phyloP scores from a whole-genome alignment of 2,113 vertebrate species.

The Carassius carassius region DNA sequence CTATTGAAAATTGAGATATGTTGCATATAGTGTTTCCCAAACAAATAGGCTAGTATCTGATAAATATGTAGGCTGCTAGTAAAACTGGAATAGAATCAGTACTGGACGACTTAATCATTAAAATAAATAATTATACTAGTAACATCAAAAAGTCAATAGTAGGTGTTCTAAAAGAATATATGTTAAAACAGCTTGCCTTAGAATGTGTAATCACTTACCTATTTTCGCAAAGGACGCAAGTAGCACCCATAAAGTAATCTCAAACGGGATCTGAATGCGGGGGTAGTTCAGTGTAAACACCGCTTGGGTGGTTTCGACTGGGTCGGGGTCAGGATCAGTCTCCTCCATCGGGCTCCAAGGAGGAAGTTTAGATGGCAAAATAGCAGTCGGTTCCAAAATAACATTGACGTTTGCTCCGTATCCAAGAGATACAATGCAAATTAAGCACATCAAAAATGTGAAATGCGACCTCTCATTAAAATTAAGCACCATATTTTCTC shows the following conservation, averaged over 20 bases:
- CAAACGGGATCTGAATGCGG: conserved; percentile 92
- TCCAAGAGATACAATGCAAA: conserved; percentile 39
- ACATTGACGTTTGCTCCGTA: conserved; percentile 59
- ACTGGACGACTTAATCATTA: background rate
- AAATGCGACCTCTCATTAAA: background rate
- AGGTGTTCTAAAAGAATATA: background rate
- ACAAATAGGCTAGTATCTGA: background rate
- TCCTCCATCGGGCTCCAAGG: conserved; percentile 38
- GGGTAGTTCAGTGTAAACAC: conserved; percentile 89
- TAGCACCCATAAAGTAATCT: conserved; percentile 96
- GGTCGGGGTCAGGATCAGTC: conserved; percentile 63
- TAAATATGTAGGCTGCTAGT: background rate
- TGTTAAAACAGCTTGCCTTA: background rate
- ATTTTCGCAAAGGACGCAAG: conserved; percentile 95
- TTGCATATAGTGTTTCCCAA: background rate
- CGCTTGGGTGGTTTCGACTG: conserved; percentile 75
- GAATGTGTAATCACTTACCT: conserved; percentile 76
- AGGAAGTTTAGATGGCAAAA: conserved; percentile 52
- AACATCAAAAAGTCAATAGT: background rate
- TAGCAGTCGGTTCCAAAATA: conserved; percentile 34
- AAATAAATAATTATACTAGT: background rate
- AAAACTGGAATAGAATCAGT: background rate
- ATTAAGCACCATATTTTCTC: conserved; percentile 22
- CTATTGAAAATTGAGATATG: background rate
- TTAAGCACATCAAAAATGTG: conserved; percentile 19